Evolutionary conservation across 1,140 invertebrate species (phyloP), one percentile per base, ranked within the genome.

Genomic region (Theocolax elegans): DNA sequence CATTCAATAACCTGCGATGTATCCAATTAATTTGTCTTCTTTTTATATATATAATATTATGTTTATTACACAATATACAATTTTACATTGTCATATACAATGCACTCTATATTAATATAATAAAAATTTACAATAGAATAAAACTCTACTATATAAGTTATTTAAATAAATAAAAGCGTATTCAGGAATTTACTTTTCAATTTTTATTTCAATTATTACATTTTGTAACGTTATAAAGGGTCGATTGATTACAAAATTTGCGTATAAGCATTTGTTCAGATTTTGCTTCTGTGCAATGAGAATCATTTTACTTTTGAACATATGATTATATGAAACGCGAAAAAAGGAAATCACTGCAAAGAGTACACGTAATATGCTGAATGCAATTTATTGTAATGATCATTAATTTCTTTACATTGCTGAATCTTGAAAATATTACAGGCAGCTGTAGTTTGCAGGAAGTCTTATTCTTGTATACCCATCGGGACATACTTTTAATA

Each of bases 31-130:
- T 69, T 63, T 69, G 53, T n/a, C n/a, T n/a, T n/a, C n/a, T n/a
- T n/a, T n/a, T n/a, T n/a, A n/a, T n/a, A n/a, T n/a, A n/a, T n/a
- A n/a, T n/a, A n/a, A n/a, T n/a, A n/a, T n/a, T n/a, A n/a, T n/a
- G n/a, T n/a, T n/a, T n/a, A n/a, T n/a, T n/a, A n/a, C n/a, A n/a
- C n/a, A n/a, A 62, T 38, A 69, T 69, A 54, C 31, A 44, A 53
- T 62, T 69, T 69, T 63, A 63, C 58, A 69, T 54, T 10, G 44
- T 46, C 15, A 54, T 54, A 69, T 56, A 69, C 42, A 69, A 54
- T 69, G 67, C 35, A 63, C 38, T 46, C 25, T 54, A 21, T 54
- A 21, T 54, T 40, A 63, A 44, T 51, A 62, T 68, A 62, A 62
- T 8, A 15, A 60, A n/a, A 62, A 40, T 60, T 53, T 59, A 68